These are phyloP conservation scores for Pseudochirops cupreus DNA, from an alignment of 2,797 vertebrate genomes.

Conservation along the genomic window DNA sequence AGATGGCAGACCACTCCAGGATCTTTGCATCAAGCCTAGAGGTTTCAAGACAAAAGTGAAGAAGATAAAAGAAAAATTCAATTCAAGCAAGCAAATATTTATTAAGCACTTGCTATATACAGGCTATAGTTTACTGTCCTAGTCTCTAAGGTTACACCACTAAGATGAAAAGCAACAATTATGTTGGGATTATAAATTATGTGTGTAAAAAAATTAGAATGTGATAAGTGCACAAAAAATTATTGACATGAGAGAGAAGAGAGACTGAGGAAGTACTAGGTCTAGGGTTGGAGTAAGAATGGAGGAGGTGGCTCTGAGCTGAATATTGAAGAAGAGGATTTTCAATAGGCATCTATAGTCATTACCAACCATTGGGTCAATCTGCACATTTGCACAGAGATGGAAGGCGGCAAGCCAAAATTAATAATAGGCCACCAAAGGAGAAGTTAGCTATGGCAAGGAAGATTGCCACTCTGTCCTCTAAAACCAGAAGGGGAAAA, in stretches of 20 bases:
- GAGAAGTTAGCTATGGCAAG: not conserved
- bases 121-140: not conserved
- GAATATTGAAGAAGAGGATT: not conserved
- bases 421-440: not conserved
- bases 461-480: not conserved
- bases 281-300: too few species aligned
- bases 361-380: not conserved
- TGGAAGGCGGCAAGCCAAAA: not conserved
- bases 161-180: not conserved
- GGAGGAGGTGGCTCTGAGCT: not conserved
- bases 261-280: not conserved
- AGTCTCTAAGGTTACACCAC: not conserved
- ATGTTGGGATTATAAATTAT: not conserved
- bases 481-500: not conserved
- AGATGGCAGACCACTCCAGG: too few species aligned
- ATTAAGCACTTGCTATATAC: not conserved
- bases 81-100: slow-evolving; percentile 12
- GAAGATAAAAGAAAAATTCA: slow-evolving; percentile 35
- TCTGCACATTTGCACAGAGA: not conserved
- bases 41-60: not conserved
- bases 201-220: not conserved
- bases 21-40: slow-evolving; percentile 57
- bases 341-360: not conserved
- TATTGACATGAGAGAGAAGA: not conserved
- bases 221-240: not conserved